These are phyloP conservation scores for Melanerpes aurifrons DNA, from an alignment of 2,113 vertebrate species.

Conservation along the genomic window DNA sequence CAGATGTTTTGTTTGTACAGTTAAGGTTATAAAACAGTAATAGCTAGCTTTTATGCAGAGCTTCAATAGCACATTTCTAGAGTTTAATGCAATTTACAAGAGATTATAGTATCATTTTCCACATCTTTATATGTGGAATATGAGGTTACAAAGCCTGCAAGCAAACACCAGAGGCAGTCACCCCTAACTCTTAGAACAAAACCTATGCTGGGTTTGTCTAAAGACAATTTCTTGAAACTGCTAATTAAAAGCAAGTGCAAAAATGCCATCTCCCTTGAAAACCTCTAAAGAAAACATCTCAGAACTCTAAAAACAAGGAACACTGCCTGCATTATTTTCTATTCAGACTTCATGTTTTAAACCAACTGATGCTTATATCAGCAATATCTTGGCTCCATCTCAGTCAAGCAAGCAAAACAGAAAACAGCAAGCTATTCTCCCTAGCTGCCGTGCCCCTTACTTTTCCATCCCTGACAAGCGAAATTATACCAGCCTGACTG, in stretches of 20 bases:
- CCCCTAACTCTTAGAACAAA: not conserved
- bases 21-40: not conserved
- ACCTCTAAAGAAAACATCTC: not conserved
- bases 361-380: not conserved
- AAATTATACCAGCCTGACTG: conserved; percentile 39
- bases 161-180: not conserved
- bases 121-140: not conserved
- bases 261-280: not conserved
- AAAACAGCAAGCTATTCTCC: not conserved
- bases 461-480: conserved; percentile 24
- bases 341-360: not conserved
- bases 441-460: not conserved
- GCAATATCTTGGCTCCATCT: not conserved
- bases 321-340: not conserved
- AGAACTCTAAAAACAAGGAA: not conserved
- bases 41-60: not conserved
- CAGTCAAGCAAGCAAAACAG: conserved; percentile 28
- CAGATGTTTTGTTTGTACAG: conserved; percentile 2
- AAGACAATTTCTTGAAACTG: not conserved
- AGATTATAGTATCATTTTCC: not conserved
- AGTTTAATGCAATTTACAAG: not conserved
- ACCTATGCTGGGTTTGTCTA: not conserved
- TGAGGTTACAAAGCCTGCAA: not conserved
- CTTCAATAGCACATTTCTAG: not conserved
- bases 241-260: not conserved